These are phyloP conservation scores for Mactromeris polynyma DNA, from an alignment of 2,888 invertebrate genomes.

Conservation along the genomic window DNA sequence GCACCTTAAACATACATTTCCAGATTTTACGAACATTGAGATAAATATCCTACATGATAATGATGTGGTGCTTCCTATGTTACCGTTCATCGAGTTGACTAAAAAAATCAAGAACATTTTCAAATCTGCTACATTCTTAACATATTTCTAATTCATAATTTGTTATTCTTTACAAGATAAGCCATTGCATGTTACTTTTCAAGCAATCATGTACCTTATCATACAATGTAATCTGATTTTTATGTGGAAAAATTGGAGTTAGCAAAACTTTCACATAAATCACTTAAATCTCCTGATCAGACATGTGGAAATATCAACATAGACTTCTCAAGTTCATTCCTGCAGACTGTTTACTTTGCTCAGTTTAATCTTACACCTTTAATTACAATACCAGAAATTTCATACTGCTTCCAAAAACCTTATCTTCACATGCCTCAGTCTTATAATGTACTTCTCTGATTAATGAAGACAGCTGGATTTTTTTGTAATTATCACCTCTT, in stretches of 20 bases:
- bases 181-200: neutral
- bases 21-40: no score
- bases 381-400: slow-evolving; percentile 42
- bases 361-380: slow-evolving; percentile 38
- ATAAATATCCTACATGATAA: neutral
- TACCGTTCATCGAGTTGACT: neutral
- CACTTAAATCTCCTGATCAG: slow-evolving; percentile 15
- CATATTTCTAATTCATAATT: slow-evolving; percentile 22
- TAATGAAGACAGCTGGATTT: slow-evolving; percentile 66
- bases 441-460: slow-evolving; percentile 48
- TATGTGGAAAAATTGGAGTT: neutral
- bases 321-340: neutral
- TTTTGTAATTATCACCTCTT: slow-evolving; percentile 68
- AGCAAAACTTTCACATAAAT: slow-evolving; percentile 5
- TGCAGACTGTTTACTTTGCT: slow-evolving; percentile 31
- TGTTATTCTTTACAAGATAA: neutral
- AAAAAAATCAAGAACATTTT: neutral
- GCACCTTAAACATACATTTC: no score
- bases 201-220: neutral
- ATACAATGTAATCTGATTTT: neutral
- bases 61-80: neutral
- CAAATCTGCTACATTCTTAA: neutral
- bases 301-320: slow-evolving; percentile 10
- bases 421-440: slow-evolving; percentile 17
- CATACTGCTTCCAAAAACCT: neutral